phyloP scores from a whole-genome alignment of 2,113 vertebrate species.

The Psilopsiagon aurifrons region DNA sequence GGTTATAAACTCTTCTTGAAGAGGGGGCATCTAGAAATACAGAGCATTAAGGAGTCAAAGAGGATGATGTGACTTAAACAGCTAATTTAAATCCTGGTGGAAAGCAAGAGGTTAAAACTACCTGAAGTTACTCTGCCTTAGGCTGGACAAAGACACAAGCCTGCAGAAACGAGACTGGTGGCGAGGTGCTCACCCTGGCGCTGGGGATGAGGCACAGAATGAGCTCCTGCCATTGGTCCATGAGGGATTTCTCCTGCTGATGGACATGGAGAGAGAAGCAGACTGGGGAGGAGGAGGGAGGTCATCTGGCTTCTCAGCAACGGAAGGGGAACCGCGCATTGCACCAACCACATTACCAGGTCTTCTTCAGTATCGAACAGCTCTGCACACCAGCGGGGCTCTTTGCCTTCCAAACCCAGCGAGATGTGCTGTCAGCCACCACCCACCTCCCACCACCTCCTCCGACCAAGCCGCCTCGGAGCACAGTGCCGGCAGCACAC shows the following conservation, averaged over 20 bases:
- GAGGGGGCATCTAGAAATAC: not conserved
- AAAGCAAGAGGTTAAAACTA: not conserved
- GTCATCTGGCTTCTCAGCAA: not conserved
- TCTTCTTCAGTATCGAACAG: not conserved
- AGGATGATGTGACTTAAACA: not conserved
- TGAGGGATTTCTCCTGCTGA: not conserved
- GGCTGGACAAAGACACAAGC: not conserved
- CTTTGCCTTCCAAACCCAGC: accelerated
- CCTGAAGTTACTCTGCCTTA: not conserved
- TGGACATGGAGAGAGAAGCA: not conserved
- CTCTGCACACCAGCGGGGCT: accelerated
- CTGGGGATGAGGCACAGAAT: accelerated
- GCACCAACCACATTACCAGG: not conserved
- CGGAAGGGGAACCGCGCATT: not conserved
- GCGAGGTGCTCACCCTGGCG: not conserved
- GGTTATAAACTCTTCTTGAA: not conserved
- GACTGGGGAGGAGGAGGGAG: not conserved
- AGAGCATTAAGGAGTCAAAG: not conserved
- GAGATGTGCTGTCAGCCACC: not conserved
- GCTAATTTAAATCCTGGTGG: not conserved
- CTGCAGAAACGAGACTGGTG: not conserved
- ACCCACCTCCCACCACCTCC: not conserved
- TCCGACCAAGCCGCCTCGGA: not conserved
- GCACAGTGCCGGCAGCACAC: not conserved
- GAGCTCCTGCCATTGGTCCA: accelerated